A percentile compares a stretch with the other conserved stretches of the same genome.
These are phyloP conservation scores for Anoplopoma fimbria DNA, from an alignment of 2,113 vertebrate species.

Conservation along the genomic window DNA sequence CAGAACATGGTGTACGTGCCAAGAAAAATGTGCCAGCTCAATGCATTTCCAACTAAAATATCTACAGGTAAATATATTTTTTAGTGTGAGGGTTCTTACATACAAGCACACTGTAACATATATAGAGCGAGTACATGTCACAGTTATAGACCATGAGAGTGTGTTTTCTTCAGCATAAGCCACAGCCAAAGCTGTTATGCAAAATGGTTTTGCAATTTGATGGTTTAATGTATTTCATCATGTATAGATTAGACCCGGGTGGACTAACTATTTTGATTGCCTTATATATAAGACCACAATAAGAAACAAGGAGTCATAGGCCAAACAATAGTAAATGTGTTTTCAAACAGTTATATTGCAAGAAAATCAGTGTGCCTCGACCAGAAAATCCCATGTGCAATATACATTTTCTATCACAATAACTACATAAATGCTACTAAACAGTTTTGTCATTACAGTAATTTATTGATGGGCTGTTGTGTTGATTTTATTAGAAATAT, in stretches of 20 bases:
- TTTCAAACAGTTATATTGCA: no score
- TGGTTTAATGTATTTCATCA: not conserved
- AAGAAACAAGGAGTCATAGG: no score
- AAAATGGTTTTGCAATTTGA: slow-evolving; percentile 9
- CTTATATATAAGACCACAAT: no score
- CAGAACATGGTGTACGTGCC: slow-evolving; percentile 41
- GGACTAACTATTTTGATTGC: no score
- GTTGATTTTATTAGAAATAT: not conserved
- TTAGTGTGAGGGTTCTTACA: slow-evolving; percentile 28
- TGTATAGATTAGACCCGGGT: not conserved
- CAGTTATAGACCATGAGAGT: slow-evolving; percentile 12
- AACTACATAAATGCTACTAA: not conserved
- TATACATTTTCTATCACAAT: not conserved
- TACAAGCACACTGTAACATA: slow-evolving; percentile 12
- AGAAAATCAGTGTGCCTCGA: no score
- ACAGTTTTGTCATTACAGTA: not conserved
- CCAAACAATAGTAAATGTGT: no score
- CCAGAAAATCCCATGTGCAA: not conserved
- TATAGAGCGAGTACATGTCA: slow-evolving; percentile 15
- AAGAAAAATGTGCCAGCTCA: slow-evolving; percentile 25
- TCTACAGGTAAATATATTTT: slow-evolving; percentile 24
- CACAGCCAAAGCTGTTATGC: not conserved
- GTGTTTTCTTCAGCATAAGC: not conserved
- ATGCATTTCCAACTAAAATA: slow-evolving; percentile 47
- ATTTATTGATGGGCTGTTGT: not conserved